Evolutionary conservation across 53 echinoderm and acorn worm genomes (phyloP), one percentile per base, ranked within the genome.

Genomic region (Patiria pectinifera): DNA sequence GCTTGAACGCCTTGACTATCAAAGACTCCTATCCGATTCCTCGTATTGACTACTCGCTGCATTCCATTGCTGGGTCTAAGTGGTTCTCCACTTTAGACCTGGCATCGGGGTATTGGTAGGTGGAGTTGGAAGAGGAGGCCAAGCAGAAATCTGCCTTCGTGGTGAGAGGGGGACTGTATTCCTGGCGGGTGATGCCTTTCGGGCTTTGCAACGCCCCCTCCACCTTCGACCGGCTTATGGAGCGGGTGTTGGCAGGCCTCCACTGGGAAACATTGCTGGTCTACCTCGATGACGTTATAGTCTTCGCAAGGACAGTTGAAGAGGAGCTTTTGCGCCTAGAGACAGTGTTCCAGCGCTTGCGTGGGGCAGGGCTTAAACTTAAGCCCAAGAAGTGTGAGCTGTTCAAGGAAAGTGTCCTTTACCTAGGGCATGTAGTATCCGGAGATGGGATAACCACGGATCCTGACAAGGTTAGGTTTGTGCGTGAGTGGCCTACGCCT

Each of bases 271-370:
- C 72, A 0, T 53, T 82, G 18, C 48, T 91, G 0, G 82, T 92
- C 5, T 95, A 94, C 83, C 80, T 95, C 5, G 94, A 94, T 63
- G 94, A 96, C 63, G 76, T 96, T 0, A 94, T 96, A 44, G 94
- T 96, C 11, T 94, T 89, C 70, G 94, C 78, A 45, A 59, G 24
- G 44, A 78, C 90, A 22, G 21, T 93, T 11, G 83, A 91, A 21
- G 85, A 91, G 45, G 61, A 63, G 45, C 69, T 93, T 13, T 8
- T 4, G 14, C 75, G 92, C 22, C 92, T 95, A 8, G 71, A 53
- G 75, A 78, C 58, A 21, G 95, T 95, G 13, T 94, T 95, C 47
- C 70, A 89, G 46, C 79, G 80, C 45, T 80, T 95, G 1, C 69
- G 80, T 23, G 72, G n/a, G 19, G 92, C 94, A 72, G 85, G 81